Percentiles rank a stretch among this genome's conserved stretches.
Evolutionary conservation across 2,888 invertebrate species (phyloP).

Genomic region (Dorcus parallelipipedus): DNA sequence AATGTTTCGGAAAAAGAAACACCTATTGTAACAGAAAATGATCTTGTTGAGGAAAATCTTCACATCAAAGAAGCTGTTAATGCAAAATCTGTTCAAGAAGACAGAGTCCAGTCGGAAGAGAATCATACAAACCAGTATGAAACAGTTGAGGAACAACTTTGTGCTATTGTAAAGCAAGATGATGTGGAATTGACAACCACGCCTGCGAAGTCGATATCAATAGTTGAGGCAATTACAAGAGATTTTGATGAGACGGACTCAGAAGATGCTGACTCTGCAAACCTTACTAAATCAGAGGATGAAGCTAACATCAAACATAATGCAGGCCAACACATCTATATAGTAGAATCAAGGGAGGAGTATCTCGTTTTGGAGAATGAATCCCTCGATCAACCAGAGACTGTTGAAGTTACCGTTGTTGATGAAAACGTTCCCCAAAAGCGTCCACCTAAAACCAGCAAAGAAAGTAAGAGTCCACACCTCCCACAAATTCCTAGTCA

Average conservation of each 20-base stretch:
- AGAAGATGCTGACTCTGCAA: not conserved
- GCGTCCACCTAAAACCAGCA: not conserved
- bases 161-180: slow-evolving; percentile 7
- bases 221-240: slow-evolving; percentile 16
- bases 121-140: not conserved
- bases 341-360: slow-evolving; percentile 5
- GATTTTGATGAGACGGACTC: slow-evolving; percentile 16
- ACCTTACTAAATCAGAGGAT: not conserved
- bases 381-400: not conserved
- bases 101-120: not conserved
- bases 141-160: slow-evolving; percentile 9
- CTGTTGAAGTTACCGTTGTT: slow-evolving; percentile 15
- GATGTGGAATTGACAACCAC: not conserved
- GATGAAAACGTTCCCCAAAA: slow-evolving; percentile 7
- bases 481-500: slow-evolving; percentile 39
- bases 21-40: not conserved
- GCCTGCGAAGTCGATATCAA: slow-evolving; percentile 3
- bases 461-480: not conserved
- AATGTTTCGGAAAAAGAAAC: not conserved
- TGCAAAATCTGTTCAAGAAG: not conserved
- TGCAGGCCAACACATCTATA: slow-evolving; percentile 2
- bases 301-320: not conserved
- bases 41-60: too few species aligned
- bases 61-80: not conserved
- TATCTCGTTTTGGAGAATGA: not conserved